Percentiles rank a stretch among this genome's conserved stretches.
Evolutionary conservation across 2,888 invertebrate species (phyloP).

Genomic region (Penaeus monodon): DNA sequence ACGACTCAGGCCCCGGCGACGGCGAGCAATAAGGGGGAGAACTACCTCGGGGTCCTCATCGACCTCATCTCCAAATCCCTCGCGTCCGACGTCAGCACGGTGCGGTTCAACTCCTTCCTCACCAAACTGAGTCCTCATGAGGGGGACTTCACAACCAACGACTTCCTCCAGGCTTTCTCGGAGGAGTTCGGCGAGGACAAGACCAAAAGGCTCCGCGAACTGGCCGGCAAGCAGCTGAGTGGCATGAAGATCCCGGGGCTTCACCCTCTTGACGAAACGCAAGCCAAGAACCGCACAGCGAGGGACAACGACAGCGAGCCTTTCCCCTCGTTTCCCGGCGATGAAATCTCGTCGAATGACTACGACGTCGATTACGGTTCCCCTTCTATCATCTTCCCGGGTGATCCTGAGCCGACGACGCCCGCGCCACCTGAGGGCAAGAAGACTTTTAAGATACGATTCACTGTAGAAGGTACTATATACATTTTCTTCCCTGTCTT

Average conservation of each 20-base stretch:
- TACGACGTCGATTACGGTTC: too few relatives aligned
- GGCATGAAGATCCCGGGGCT: slow-evolving; percentile 17
- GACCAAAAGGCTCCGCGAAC: slow-evolving; percentile 41
- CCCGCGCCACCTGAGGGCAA: neutral
- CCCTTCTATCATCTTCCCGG: neutral
- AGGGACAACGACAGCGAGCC: neutral
- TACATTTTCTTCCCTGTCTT: neutral
- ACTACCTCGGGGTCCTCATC: slow-evolving; percentile 56
- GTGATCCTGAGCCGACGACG: neutral
- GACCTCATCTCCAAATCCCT: slow-evolving; percentile 54
- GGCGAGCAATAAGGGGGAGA: neutral
- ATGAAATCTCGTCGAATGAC: too few relatives aligned
- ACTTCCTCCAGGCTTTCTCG: slow-evolving; percentile 65
- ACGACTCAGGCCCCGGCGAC: neutral
- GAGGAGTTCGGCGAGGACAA: slow-evolving; percentile 63
- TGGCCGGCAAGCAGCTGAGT: slow-evolving; percentile 54
- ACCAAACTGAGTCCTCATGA: slow-evolving; percentile 34
- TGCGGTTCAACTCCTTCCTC: slow-evolving; percentile 57
- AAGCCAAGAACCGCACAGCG: neutral
- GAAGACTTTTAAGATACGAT: slow-evolving; percentile 50
- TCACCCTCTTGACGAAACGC: neutral
- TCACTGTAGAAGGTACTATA: slow-evolving; percentile 56
- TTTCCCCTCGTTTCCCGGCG: too few relatives aligned
- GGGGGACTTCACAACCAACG: slow-evolving; percentile 58
- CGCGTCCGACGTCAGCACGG: slow-evolving; percentile 52